Percentiles rank a stretch among this genome's conserved stretches.
Conservation (phyloP, 1,140 invertebrate genomes). For the Batillaria attramentaria region DNA sequence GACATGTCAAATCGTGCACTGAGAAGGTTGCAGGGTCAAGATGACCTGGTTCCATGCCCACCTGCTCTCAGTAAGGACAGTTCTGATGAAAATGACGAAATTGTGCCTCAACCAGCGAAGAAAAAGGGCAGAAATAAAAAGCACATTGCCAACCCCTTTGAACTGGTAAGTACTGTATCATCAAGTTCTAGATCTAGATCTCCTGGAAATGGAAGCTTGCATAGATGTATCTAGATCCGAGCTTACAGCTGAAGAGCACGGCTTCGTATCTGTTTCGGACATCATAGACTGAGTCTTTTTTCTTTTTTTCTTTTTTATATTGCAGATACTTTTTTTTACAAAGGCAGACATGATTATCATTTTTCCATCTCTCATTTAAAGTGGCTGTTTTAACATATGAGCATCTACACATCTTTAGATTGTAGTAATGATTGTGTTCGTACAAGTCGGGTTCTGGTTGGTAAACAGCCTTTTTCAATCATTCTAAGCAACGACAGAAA, state of each 20-base stretch:
- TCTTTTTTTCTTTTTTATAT: not conserved
- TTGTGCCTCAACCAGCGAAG: constrained; percentile 58
- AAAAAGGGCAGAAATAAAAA: constrained; percentile 71
- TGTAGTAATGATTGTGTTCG: no score
- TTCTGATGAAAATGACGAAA: constrained; percentile 73
- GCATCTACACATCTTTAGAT: no score
- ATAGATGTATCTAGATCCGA: not conserved
- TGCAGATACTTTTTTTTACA: not conserved
- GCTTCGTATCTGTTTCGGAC: not conserved
- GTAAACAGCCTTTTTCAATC: no score
- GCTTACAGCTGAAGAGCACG: no score
- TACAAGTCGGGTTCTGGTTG: no score
- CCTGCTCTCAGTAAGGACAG: constrained; percentile 66
- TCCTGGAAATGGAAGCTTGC: not conserved
- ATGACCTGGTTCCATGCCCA: constrained; percentile 59
- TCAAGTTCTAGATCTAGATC: not conserved
- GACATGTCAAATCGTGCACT: constrained; percentile 78
- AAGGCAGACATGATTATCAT: no score
- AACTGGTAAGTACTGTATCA: constrained; percentile 74
- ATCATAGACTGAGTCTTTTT: not conserved
- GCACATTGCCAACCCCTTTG: constrained; percentile 76
- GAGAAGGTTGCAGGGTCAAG: constrained; percentile 77
- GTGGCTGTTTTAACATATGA: no score
- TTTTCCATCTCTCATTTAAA: no score
- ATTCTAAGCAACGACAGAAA: no score